Evolutionary conservation across 2,888 invertebrate genomes (phyloP), one percentile per base, ranked within the genome.

Genomic region (Epistrophella euchroma): DNA sequence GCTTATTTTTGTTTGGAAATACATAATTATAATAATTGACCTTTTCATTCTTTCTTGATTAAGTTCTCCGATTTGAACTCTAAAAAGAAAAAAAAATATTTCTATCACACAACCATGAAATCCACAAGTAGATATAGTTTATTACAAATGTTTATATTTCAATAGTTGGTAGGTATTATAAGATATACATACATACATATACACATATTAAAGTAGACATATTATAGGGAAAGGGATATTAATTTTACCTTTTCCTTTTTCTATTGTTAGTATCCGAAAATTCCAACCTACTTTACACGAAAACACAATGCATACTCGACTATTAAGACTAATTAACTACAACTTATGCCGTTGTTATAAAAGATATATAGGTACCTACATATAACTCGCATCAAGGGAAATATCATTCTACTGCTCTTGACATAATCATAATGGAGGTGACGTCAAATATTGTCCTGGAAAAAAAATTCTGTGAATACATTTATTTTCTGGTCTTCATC

Each of bases 321-420:
- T 68, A 56, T 68, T 78, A 73, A 22, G 60, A 43, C 52, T 83
- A 83, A 73, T 73, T 83, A 78, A 74, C 74, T 73, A 70, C 62
- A 70, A 11, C 58, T 64, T 58, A 58, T 56, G 17, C 17, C 22
- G 15, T 47, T 37, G 62, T 83, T 70, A 84, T 64, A 28, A 68
- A 66, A 35, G 50, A 45, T 4, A 28, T 4, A 28, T 4, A 28
- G 25, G 25, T 28, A n/a, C n/a, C n/a, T n/a, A n/a, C n/a, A n/a
- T n/a, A 11, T 28, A 17, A 13, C 17, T 55, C 56, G 11, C 56
- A 70, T 70, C 50, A 71, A 66, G 56, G 40, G 47, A 64, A 70
- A 62, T 50, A 60, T 70, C 19, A n/a, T 70, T 35, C 22, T 71
- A 56, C 74, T 70, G 70, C 60, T 74, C 66, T 71, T 84, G 83